Conservation (phyloP, 2,797 vertebrate species). For the Chelidonichthys spinosus region DNA sequence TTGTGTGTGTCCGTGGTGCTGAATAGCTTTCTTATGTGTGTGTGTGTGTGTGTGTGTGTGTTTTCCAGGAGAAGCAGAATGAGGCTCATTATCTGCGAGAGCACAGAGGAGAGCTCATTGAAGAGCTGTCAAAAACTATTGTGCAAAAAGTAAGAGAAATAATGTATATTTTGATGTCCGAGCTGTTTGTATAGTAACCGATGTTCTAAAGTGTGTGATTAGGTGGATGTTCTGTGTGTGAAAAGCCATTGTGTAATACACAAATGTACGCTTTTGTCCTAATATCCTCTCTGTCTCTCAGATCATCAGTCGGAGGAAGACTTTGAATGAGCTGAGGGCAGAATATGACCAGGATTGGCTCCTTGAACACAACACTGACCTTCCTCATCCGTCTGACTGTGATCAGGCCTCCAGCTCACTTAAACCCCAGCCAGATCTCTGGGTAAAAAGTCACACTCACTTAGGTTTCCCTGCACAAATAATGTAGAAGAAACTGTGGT, state of each 20-base stretch:
- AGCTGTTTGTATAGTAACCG: not conserved
- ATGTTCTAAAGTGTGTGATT: conserved; percentile 7
- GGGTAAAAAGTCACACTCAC: conserved; percentile 82
- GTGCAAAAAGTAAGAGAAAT: conserved; percentile 89
- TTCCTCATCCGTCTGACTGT: conserved; percentile 34
- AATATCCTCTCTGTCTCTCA: conserved; percentile 58
- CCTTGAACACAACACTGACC: conserved; percentile 66
- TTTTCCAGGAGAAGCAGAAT: conserved; percentile 89
- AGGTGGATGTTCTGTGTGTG: not conserved
- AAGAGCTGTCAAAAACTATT: conserved; percentile 93
- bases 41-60: conserved; percentile 46
- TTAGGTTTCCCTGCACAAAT: not conserved
- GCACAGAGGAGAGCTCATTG: conserved; percentile 91
- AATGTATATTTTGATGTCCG: not conserved
- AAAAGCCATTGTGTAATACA: not conserved
- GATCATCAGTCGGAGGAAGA: conserved; percentile 90
- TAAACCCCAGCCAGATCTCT: conserved; percentile 77
- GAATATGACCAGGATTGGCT: conserved; percentile 83
- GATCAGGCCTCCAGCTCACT: conserved; percentile 69
- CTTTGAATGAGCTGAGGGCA: conserved; percentile 76
- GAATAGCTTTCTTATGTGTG: conserved; percentile 18
- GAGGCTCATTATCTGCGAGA: conserved; percentile 92
- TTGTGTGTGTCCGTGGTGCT: not conserved
- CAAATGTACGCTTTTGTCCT: too few relatives aligned
- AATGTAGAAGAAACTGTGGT: not conserved